A percentile compares a stretch with the other conserved stretches of the same genome.
Evolutionary conservation across 2,113 vertebrate genomes (phyloP).

Genomic region (Neolamprologus brichardi): DNA sequence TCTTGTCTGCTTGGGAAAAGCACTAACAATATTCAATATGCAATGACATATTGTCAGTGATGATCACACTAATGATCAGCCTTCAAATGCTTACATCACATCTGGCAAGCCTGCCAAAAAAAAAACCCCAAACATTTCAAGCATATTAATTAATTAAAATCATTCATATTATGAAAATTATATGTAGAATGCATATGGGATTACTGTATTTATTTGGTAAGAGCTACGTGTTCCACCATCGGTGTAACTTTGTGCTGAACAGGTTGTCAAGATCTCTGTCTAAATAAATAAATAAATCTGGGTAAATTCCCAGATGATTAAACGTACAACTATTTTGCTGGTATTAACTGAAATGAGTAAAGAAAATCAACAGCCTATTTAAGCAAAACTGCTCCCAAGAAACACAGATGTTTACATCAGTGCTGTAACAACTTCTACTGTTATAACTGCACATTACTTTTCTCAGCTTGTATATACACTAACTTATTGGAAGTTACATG

Average conservation of each 20-base stretch:
- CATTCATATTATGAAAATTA: background rate
- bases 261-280: background rate
- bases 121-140: rapidly evolving
- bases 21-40: background rate
- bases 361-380: background rate
- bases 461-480: background rate
- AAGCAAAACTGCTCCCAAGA: background rate
- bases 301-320: background rate
- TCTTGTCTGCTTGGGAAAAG: background rate
- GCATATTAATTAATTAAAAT: background rate
- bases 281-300: background rate
- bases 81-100: background rate
- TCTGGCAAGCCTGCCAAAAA: background rate
- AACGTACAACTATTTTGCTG: background rate
- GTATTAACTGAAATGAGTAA: background rate
- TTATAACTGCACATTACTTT: background rate
- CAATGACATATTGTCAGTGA: background rate
- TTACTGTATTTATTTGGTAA: background rate
- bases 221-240: background rate
- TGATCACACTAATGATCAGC: background rate
- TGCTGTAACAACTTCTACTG: background rate
- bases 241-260: background rate
- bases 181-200: background rate
- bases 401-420: background rate
- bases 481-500: background rate